phyloP scores from a whole-genome alignment of 2,113 vertebrate genomes.

The Neofelis nebulosa region DNA sequence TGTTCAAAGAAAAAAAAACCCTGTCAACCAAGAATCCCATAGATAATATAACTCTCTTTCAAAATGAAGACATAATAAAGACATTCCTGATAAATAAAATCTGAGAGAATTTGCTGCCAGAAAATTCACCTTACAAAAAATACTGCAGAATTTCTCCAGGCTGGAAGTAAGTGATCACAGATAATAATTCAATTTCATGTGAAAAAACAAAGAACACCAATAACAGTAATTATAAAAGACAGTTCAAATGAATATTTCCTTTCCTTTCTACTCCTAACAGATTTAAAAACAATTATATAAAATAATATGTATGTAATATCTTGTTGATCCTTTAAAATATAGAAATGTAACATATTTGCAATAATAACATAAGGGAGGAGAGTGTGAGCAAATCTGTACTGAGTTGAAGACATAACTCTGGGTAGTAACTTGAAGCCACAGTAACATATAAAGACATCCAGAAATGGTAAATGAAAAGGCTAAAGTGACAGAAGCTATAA shows the following conservation, averaged over 20 bases:
- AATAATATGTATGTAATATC: neutral
- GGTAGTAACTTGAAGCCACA: neutral
- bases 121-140: neutral
- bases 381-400: neutral
- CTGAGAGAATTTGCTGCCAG: neutral
- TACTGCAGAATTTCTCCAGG: neutral
- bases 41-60: neutral
- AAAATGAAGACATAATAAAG: neutral
- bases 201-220: neutral
- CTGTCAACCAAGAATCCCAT: neutral
- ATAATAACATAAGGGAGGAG: neutral
- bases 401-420: neutral
- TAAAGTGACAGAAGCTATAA: neutral
- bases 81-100: neutral
- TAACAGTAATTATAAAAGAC: slow-evolving; percentile 10
- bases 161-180: neutral
- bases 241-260: neutral
- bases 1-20: neutral
- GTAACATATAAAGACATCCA: neutral
- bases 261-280: neutral
- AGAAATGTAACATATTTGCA: neutral
- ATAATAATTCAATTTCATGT: neutral
- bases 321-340: neutral
- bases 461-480: neutral
- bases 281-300: neutral